These are phyloP conservation scores for Dromius quadrimaculatus DNA, from an alignment of 2,888 invertebrate species.

Conservation along the genomic window DNA sequence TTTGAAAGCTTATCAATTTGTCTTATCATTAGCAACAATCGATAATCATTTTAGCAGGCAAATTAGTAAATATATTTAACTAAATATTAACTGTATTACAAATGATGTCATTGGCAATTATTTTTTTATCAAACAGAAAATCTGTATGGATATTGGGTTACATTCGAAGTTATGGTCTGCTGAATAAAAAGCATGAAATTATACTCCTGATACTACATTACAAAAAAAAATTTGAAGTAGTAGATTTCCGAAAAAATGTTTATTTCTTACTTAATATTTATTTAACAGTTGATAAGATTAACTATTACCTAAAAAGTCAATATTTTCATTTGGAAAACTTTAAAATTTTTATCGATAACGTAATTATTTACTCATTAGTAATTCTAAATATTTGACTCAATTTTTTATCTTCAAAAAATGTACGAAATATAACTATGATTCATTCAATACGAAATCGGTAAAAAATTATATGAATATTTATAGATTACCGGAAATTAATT, in stretches of 20 bases:
- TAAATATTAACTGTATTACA: neutral
- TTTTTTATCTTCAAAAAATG: too few species aligned
- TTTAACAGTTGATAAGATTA: too few species aligned
- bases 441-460: too few species aligned
- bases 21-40: conserved; percentile 15
- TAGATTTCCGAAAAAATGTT: too few species aligned
- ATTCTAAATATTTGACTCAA: too few species aligned
- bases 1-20: neutral
- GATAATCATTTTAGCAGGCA: conserved; percentile 1
- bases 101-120: conserved; percentile 6
- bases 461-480: too few species aligned
- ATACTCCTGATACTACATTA: neutral
- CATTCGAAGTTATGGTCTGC: conserved; percentile 15
- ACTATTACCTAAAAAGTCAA: too few species aligned
- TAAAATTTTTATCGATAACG: too few species aligned
- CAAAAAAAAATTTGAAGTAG: neutral
- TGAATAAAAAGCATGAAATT: conserved; percentile 14
- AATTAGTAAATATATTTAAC: neutral
- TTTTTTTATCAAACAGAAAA: conserved; percentile 24
- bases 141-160: conserved; percentile 20
- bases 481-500: neutral
- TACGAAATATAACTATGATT: too few species aligned
- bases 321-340: too few species aligned
- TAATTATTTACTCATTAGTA: too few species aligned
- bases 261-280: too few species aligned